Base-by-base conservation (phyloP, 2,888 invertebrate genomes). In the Scaptomyza polygonia region DNA sequence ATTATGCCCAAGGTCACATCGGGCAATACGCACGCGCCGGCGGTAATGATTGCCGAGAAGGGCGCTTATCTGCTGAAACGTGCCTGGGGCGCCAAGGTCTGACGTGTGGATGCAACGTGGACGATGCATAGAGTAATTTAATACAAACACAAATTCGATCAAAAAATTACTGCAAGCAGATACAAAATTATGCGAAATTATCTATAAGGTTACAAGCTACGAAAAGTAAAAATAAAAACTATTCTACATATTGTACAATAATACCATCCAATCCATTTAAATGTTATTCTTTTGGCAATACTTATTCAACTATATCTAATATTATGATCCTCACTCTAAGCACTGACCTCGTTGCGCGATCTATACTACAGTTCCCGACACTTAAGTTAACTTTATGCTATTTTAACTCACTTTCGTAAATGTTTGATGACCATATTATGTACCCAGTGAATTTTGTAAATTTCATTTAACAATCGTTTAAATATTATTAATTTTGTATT, bases 41-140 rank as follows among this genome's bases (percentile, higher is more conserved):
- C 93, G 0, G 95, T 94, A 69, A 96, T 96, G 96, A 96, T 96
- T 79, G 96, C 96, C 3, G 96, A 96, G 89, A 96, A 96, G 89
- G 92, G 91, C 39, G 85, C 90, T 12, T 89, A 91, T 47, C 79
- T 91, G 69, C 83, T 92, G 53, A 90, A 90, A 54, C 82, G 92
- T 40, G 92, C 91, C 57, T 92, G 92, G 92, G 92, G 92, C 21
- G 91, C 90, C 68, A 89, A 90, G 70, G 89, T 89, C 61, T 90
- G 90, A 90, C 90, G 80, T 51, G 74, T 90, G 74, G 90, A 90
- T 77, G 90, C 89, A 85, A 88, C 90, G 72, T 89, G 89, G 90
- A 90, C 90, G 83, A 77, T 90, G 89, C 90, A 88, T 90, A 90
- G 90, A 90, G 89, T 89, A 90, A 89, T 90, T 88, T 90, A 89